These are phyloP conservation scores for Benthosema pterotum DNA, from an alignment of 2,797 vertebrate species.

Conservation along the genomic window DNA sequence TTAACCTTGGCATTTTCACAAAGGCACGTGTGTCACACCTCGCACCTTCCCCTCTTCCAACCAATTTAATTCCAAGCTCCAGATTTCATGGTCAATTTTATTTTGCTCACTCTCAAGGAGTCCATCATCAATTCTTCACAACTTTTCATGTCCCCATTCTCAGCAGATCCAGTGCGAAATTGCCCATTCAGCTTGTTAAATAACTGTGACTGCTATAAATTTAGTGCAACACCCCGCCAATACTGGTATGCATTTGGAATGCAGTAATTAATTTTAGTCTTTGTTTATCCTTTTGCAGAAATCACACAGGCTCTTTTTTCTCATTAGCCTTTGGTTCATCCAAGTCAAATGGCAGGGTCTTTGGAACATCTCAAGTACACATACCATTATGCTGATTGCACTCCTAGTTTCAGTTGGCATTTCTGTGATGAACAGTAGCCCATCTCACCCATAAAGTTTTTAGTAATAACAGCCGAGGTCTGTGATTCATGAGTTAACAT, in stretches of 20 bases:
- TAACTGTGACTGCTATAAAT: slow-evolving; percentile 80
- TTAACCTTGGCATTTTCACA: slow-evolving; percentile 79
- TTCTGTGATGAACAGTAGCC: slow-evolving; percentile 10
- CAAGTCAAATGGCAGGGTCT: slow-evolving; percentile 21
- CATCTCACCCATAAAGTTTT: background rate
- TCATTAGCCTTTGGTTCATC: slow-evolving; percentile 46
- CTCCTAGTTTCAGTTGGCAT: slow-evolving; percentile 1
- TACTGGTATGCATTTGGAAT: slow-evolving; percentile 60
- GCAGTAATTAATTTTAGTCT: slow-evolving; percentile 80
- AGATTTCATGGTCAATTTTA: slow-evolving; percentile 88
- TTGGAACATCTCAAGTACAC: slow-evolving; percentile 6
- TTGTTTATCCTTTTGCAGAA: slow-evolving; percentile 77
- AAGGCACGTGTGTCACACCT: slow-evolving; percentile 69
- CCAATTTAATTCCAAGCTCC: slow-evolving; percentile 81
- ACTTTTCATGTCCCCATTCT: slow-evolving; percentile 84
- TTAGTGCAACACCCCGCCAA: slow-evolving; percentile 62
- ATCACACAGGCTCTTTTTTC: slow-evolving; percentile 62
- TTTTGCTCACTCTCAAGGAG: slow-evolving; percentile 80
- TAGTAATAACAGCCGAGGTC: background rate
- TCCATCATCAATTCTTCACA: slow-evolving; percentile 84
- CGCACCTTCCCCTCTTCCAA: slow-evolving; percentile 72
- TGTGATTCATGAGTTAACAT: background rate
- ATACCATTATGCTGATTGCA: background rate
- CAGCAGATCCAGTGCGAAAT: slow-evolving; percentile 79
- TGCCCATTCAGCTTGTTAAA: slow-evolving; percentile 82